Evolutionary conservation across 35 echinoderm and acorn worm genomes (phyloP), one percentile per base, ranked within the genome.

Genomic region (Acanthaster planci): DNA sequence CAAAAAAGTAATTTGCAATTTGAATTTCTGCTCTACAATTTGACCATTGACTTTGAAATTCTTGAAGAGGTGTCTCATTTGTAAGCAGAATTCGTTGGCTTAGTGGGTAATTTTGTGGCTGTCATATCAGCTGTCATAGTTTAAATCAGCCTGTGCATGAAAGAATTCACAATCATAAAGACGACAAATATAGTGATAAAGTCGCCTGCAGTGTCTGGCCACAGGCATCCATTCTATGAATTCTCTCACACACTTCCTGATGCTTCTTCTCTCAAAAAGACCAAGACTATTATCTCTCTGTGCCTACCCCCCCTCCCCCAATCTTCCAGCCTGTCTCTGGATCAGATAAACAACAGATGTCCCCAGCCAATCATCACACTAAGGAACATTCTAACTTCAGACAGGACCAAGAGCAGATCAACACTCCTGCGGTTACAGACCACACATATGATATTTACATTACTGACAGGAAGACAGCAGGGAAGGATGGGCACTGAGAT

Each of bases 271-370:
- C 30, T 72, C 23, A 29, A 26, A 12, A 26, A 72, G 64, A 72
- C 30, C 21, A 72, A 34, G 34, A 26, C n/a, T n/a, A n/a, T n/a
- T n/a, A n/a, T n/a, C n/a, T n/a, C n/a, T n/a, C n/a, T n/a, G n/a
- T n/a, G n/a, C n/a, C n/a, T 14, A 10, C 64, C 34, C 64, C 34
- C 64, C 64, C 64, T 29, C 64, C 10, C 64, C 34, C 23, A 27
- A 19, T 34, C 64, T 21, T 34, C 64, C 8, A 36, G 18, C 30
- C 64, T 72, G 64, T 26, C 64, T 72, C 64, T 26, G 14, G 42
- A 72, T 72, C 64, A 72, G 64, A 72, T 72, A 72, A 72, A 72
- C 64, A 72, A 72, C 64, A 72, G 23, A 34, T 72, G 64, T 34
- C 64, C 2, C 26, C 0, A 26, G 64, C 64, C 64, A 19, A 72